Percentiles rank a stretch among this genome's conserved stretches.
Evolutionary conservation across 2,888 invertebrate species (phyloP).

Genomic region (Meandrusa payeni): DNA sequence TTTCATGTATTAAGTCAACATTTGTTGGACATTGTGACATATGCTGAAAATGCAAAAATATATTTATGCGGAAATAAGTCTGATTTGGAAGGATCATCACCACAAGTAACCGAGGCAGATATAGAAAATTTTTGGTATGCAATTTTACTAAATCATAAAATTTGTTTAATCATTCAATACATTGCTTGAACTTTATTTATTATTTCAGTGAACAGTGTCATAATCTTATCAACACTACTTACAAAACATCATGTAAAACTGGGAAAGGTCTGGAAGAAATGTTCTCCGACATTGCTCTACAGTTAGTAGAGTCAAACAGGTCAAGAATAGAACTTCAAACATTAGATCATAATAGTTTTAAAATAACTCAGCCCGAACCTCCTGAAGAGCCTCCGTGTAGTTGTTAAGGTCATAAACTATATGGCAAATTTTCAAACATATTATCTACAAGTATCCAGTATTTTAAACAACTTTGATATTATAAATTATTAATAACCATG

Average conservation of each 20-base stretch:
- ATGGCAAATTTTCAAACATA: constrained; percentile 5
- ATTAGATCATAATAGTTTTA: constrained; percentile 88
- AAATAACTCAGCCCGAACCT: constrained; percentile 84
- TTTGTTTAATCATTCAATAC: too few relatives aligned
- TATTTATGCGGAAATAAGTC: constrained; percentile 96
- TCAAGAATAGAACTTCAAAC: constrained; percentile 91
- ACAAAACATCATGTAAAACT: constrained; percentile 94
- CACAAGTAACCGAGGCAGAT: constrained; percentile 92
- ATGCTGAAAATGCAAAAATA: constrained; percentile 97
- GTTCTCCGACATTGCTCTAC: constrained; percentile 93
- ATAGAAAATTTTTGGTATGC: constrained; percentile 92
- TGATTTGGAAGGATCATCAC: constrained; percentile 87
- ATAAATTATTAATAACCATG: too few relatives aligned
- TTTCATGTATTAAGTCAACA: constrained; percentile 96
- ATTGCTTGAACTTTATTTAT: constrained; percentile 26
- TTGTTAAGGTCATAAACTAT: constrained; percentile 47
- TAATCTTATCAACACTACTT: constrained; percentile 92
- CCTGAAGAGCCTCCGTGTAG: constrained; percentile 72
- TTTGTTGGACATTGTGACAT: constrained; percentile 94
- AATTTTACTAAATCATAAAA: too few relatives aligned
- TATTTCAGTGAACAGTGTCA: constrained; percentile 92
- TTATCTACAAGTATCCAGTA: constrained; percentile 3
- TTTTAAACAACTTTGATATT: constrained; percentile 3
- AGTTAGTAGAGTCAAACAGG: constrained; percentile 88
- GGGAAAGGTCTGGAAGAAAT: constrained; percentile 94